Conservation (phyloP, 2,113 vertebrate species). For the Rhea americana region DNA sequence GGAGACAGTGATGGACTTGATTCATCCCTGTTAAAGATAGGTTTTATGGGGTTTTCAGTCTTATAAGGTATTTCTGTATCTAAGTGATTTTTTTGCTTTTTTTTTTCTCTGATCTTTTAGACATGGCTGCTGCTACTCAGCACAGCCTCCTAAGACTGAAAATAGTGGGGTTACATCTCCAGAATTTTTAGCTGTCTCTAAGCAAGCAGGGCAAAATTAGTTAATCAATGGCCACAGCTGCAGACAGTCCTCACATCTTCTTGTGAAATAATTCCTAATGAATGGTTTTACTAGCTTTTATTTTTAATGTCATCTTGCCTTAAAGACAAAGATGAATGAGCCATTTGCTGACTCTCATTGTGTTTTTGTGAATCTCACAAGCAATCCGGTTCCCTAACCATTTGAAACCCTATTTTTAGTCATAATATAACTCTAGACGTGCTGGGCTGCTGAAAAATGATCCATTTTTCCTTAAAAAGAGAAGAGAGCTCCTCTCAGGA, state of each 20-base stretch:
- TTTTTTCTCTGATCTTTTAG: accelerated
- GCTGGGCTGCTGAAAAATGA: not conserved
- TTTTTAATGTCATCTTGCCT: not conserved
- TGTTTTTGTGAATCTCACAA: not conserved
- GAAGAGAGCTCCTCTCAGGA: not conserved
- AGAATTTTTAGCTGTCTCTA: not conserved
- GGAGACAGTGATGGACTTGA: not conserved
- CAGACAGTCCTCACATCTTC: not conserved
- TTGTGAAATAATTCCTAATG: not conserved
- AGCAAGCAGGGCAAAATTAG: not conserved
- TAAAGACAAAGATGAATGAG: not conserved
- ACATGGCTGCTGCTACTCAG: not conserved
- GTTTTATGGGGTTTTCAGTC: not conserved
- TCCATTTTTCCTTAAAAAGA: not conserved
- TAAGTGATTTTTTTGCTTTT: not conserved
- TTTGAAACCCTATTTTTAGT: not conserved
- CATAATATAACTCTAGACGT: not conserved
- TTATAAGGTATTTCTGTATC: not conserved
- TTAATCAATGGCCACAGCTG: not conserved
- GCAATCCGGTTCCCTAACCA: not conserved
- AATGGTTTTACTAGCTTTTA: not conserved
- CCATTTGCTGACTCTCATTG: not conserved
- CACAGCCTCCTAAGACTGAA: not conserved
- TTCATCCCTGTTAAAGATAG: not conserved
- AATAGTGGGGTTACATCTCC: not conserved